Evolutionary conservation across 2,888 invertebrate species (phyloP).

Genomic region (Bruchidius siliquastri): DNA sequence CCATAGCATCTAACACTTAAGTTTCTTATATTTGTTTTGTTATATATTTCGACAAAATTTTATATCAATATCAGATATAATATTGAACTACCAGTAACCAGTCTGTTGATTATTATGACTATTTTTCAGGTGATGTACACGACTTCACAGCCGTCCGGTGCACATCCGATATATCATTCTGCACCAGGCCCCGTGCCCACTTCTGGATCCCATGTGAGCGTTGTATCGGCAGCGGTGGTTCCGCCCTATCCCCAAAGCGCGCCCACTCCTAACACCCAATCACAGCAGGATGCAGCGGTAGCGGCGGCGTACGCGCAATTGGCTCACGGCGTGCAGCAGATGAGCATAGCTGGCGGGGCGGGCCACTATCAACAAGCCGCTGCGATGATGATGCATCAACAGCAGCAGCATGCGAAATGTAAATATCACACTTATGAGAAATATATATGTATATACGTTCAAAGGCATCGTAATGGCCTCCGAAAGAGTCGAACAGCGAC

Average conservation of each 20-base stretch:
- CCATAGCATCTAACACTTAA: too few relatives aligned
- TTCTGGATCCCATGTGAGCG: not conserved
- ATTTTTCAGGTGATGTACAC: constrained; percentile 14
- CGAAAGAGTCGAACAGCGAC: too few relatives aligned
- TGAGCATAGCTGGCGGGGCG: constrained; percentile 22
- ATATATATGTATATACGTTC: too few relatives aligned
- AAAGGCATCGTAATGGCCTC: too few relatives aligned
- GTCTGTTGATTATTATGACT: not conserved
- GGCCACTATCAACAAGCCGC: not conserved
- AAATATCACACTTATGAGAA: not conserved
- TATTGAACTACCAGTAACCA: too few relatives aligned
- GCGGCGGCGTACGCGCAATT: constrained; percentile 26
- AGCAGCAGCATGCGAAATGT: not conserved
- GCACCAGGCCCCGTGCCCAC: not conserved
- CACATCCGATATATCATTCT: constrained; percentile 7
- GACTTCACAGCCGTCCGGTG: constrained; percentile 14
- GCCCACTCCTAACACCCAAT: not conserved
- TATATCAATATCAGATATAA: too few relatives aligned
- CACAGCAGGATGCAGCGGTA: constrained; percentile 9
- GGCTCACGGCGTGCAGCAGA: constrained; percentile 32
- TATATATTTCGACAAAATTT: too few relatives aligned
- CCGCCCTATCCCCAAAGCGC: constrained; percentile 3
- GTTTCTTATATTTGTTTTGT: too few relatives aligned
- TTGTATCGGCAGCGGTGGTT: not conserved
- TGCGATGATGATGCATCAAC: not conserved